Evolutionary conservation across 2,797 vertebrate genomes (phyloP).

Genomic region (Zalophus californianus): DNA sequence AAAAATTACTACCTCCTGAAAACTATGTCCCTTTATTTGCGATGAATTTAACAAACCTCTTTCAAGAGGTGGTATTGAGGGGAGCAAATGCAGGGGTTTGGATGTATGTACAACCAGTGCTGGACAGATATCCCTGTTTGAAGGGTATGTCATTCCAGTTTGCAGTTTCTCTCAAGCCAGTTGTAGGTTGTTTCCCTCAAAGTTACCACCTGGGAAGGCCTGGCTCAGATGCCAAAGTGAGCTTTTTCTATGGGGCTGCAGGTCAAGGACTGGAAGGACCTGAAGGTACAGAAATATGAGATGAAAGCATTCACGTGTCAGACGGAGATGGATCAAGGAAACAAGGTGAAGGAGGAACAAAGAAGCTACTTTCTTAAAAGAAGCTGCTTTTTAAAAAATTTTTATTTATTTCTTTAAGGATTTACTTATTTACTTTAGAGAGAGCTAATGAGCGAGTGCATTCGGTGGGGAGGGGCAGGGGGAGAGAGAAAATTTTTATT

Average conservation of each 20-base stretch:
- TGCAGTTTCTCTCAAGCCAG: neutral
- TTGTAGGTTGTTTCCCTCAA: neutral
- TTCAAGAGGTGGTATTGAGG: neutral
- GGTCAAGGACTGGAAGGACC: neutral
- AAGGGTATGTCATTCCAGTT: neutral
- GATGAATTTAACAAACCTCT: neutral
- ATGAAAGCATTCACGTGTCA: neutral
- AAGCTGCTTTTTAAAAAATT: neutral
- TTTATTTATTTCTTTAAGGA: too few species aligned
- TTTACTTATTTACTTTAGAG: too few species aligned
- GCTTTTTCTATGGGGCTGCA: neutral
- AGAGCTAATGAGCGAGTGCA: too few species aligned
- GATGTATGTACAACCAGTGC: accelerated
- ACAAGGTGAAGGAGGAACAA: neutral
- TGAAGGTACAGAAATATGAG: neutral
- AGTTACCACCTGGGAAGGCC: neutral
- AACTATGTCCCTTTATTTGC: neutral
- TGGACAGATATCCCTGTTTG: neutral
- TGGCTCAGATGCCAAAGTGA: slow-evolving; percentile 1
- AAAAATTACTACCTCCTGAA: neutral
- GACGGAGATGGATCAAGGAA: neutral
- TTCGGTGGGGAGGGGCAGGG: too few species aligned
- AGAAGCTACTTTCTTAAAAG: slow-evolving; percentile 37
- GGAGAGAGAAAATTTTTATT: too few species aligned
- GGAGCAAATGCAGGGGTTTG: neutral